Percentiles rank a stretch among this genome's conserved stretches.
phyloP scores from a whole-genome alignment of 2,888 invertebrate genomes.

The Amblyjoppa proteus region DNA sequence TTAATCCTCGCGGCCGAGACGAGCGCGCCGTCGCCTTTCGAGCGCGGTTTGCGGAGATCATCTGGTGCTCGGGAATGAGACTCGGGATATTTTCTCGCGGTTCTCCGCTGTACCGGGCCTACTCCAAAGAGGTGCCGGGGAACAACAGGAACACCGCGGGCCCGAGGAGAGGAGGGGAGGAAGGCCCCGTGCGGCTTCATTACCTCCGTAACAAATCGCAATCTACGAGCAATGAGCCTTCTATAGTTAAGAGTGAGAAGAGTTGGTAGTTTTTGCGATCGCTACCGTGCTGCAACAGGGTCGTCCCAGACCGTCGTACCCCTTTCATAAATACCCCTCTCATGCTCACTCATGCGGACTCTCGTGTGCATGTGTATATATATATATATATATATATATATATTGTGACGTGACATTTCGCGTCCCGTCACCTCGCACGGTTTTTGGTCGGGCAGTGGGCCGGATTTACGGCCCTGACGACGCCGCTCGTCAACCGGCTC shows the following conservation, averaged over 20 bases:
- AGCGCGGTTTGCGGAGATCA: constrained; percentile 14
- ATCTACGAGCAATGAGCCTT: constrained; percentile 83
- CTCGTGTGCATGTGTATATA: not conserved
- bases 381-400: not conserved
- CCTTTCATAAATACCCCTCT: constrained; percentile 63
- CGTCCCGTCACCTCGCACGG: too few species aligned
- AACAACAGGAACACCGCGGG: constrained; percentile 52
- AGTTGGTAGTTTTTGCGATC: constrained; percentile 79
- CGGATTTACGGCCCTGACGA: too few species aligned
- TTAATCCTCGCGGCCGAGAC: not conserved
- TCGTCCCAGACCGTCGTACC: constrained; percentile 61
- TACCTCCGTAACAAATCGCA: constrained; percentile 84
- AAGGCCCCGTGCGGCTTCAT: constrained; percentile 81
- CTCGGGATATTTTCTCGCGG: constrained; percentile 15
- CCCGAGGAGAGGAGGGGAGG: constrained; percentile 36
- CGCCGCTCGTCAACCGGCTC: too few species aligned
- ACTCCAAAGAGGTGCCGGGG: constrained; percentile 20
- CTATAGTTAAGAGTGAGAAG: constrained; percentile 82
- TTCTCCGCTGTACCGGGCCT: constrained; percentile 54
- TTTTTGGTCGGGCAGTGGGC: too few species aligned
- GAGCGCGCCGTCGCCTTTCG: constrained; percentile 8
- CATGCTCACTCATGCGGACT: constrained; percentile 65
- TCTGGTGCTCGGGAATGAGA: constrained; percentile 24
- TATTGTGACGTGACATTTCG: too few species aligned
- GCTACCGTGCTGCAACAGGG: constrained; percentile 61